Percentiles rank a stretch among this genome's conserved stretches.
Evolutionary conservation across 2,113 vertebrate genomes (phyloP).

Genomic region (Raphicerus campestris): DNA sequence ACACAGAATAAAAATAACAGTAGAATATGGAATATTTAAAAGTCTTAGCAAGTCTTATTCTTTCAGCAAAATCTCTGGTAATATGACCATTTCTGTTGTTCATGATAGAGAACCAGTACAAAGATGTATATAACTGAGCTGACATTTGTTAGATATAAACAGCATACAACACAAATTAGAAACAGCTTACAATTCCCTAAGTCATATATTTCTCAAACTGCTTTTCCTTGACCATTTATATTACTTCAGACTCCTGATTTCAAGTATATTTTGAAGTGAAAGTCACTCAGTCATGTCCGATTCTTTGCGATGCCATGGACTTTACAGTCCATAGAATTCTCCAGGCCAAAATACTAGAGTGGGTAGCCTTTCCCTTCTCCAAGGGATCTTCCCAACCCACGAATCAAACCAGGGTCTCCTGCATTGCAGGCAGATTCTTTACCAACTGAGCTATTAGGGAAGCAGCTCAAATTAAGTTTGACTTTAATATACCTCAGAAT

Average conservation of each 20-base stretch:
- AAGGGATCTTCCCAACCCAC: not conserved
- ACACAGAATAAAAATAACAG: constrained; percentile 61
- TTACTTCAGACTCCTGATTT: constrained; percentile 52
- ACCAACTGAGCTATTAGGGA: not conserved
- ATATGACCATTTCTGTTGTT: constrained; percentile 43
- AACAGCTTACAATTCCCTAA: constrained; percentile 45
- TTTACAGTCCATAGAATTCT: not conserved
- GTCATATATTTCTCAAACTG: constrained; percentile 47
- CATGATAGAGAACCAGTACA: constrained; percentile 70
- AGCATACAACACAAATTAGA: constrained; percentile 48
- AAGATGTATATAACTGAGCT: constrained; percentile 72
- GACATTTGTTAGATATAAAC: constrained; percentile 52
- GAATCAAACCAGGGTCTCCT: not conserved
- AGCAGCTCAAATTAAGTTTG: not conserved
- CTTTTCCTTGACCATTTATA: constrained; percentile 60
- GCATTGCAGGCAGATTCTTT: not conserved
- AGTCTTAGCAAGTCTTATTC: constrained; percentile 51
- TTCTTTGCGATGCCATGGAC: not conserved
- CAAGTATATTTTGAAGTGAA: not conserved
- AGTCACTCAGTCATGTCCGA: not conserved
- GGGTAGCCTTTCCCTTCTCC: not conserved
- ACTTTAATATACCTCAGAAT: not conserved
- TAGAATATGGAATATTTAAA: constrained; percentile 55
- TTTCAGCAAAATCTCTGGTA: not conserved
- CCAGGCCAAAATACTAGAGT: not conserved